A percentile compares a stretch with the other conserved stretches of the same genome.
Conservation (phyloP, 2,113 vertebrate genomes). For the Guaruba guarouba region DNA sequence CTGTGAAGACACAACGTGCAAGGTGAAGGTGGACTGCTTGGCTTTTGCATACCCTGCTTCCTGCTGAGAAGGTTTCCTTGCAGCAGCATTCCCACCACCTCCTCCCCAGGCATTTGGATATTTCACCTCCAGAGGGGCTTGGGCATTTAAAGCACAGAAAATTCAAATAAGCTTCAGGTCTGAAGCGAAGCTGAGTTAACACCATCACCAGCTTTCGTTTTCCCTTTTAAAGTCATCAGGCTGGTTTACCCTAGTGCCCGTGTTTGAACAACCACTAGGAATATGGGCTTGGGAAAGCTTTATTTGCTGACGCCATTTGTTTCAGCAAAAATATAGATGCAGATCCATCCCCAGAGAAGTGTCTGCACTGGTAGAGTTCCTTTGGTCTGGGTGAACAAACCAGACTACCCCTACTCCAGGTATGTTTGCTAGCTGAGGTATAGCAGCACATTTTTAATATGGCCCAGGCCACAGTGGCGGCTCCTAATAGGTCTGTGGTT, state of each 20-base stretch:
- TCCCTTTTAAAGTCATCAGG: not conserved
- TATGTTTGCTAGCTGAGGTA: not conserved
- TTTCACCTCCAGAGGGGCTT: not conserved
- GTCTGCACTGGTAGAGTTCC: constrained; percentile 14
- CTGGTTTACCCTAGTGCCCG: not conserved
- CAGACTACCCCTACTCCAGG: constrained; percentile 5
- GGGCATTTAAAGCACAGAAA: not conserved
- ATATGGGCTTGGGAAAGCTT: constrained; percentile 43
- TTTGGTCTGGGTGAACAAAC: constrained; percentile 50
- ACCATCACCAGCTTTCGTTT: accelerated
- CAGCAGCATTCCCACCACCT: not conserved
- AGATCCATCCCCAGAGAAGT: constrained; percentile 39
- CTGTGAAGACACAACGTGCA: accelerated
- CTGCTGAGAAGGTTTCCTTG: not conserved
- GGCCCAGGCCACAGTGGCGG: constrained; percentile 25
- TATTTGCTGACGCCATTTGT: constrained; percentile 60
- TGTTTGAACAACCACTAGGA: not conserved
- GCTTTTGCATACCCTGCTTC: not conserved
- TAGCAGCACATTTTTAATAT: constrained; percentile 44
- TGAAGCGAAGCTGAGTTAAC: not conserved
- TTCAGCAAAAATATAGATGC: constrained; percentile 49
- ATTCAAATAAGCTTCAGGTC: not conserved
- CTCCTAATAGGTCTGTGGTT: constrained; percentile 61
- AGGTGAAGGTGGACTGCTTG: not conserved
- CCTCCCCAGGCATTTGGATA: not conserved